These are phyloP conservation scores for Philereme transversata DNA, from an alignment of 2,888 invertebrate genomes.

Conservation along the genomic window DNA sequence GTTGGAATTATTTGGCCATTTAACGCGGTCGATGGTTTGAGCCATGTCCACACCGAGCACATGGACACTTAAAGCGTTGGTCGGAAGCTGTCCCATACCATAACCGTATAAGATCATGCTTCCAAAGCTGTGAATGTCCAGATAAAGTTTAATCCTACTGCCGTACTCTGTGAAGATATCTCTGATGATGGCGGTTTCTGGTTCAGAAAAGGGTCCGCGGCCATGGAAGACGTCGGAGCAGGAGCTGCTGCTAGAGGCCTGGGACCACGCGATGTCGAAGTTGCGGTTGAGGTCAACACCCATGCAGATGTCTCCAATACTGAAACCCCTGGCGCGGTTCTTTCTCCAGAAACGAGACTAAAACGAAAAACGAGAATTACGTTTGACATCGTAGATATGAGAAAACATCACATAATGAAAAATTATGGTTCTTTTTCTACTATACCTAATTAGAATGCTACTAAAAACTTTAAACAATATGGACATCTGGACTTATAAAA, in stretches of 20 bases:
- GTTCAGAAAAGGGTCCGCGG: slow-evolving; percentile 84
- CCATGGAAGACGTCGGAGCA: slow-evolving; percentile 87
- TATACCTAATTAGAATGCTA: no score
- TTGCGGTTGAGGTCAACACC: slow-evolving; percentile 91
- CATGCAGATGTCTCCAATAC: slow-evolving; percentile 65
- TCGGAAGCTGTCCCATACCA: slow-evolving; percentile 64
- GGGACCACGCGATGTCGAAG: slow-evolving; percentile 87
- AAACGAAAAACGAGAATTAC: slow-evolving; percentile 26
- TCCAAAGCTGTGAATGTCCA: slow-evolving; percentile 90
- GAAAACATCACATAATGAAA: no score
- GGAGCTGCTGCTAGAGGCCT: slow-evolving; percentile 65
- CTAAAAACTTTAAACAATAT: no score
- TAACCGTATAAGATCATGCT: slow-evolving; percentile 75
- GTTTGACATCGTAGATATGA: background rate
- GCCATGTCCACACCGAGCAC: slow-evolving; percentile 61
- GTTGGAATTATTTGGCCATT: slow-evolving; percentile 57
- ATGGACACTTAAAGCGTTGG: slow-evolving; percentile 66
- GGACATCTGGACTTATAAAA: no score
- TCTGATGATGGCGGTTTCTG: slow-evolving; percentile 83
- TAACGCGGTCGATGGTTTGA: slow-evolving; percentile 66
- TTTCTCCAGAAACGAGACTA: slow-evolving; percentile 87
- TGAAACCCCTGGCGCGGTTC: slow-evolving; percentile 72
- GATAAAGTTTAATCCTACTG: slow-evolving; percentile 83
- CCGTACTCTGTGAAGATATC: slow-evolving; percentile 78
- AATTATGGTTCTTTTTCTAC: no score